These are phyloP conservation scores for Alces alces DNA, from an alignment of 2,113 vertebrate genomes.

Conservation along the genomic window DNA sequence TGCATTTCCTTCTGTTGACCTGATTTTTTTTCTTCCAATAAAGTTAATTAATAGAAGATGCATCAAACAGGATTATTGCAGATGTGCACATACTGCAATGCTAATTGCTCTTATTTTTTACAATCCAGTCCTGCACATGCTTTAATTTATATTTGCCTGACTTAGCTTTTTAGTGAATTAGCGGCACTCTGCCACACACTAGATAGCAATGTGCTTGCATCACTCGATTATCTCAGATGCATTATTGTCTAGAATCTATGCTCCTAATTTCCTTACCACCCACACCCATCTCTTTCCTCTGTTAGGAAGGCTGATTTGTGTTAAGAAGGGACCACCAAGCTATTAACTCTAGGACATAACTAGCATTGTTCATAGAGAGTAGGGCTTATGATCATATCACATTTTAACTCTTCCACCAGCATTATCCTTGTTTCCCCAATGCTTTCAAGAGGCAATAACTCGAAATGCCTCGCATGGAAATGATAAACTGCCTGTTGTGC, in stretches of 20 bases:
- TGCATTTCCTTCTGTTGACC: conserved; percentile 70
- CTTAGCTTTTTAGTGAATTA: conserved; percentile 70
- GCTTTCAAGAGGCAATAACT: conserved; percentile 79
- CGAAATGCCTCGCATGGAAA: conserved; percentile 81
- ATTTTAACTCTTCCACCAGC: conserved; percentile 67
- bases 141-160: conserved; percentile 72
- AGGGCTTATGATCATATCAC: conserved; percentile 40
- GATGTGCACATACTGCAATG: conserved; percentile 67
- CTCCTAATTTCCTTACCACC: conserved; percentile 63
- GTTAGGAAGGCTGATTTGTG: conserved; percentile 48
- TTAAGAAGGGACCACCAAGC: conserved; percentile 57
- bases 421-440: conserved; percentile 64
- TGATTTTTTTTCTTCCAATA: conserved; percentile 62
- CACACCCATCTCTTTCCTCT: conserved; percentile 61
- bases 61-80: conserved; percentile 64
- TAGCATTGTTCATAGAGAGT: conserved; percentile 55
- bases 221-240: conserved; percentile 71
- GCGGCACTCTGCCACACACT: conserved; percentile 63
- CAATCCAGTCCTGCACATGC: conserved; percentile 60
- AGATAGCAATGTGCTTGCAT: conserved; percentile 71
- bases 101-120: conserved; percentile 71
- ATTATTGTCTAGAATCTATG: conserved; percentile 63
- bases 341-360: conserved; percentile 57
- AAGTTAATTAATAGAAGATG: conserved; percentile 77
- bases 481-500: conserved; percentile 82